Base-by-base conservation (phyloP, 2,888 invertebrate genomes). In the Busseola fusca region DNA sequence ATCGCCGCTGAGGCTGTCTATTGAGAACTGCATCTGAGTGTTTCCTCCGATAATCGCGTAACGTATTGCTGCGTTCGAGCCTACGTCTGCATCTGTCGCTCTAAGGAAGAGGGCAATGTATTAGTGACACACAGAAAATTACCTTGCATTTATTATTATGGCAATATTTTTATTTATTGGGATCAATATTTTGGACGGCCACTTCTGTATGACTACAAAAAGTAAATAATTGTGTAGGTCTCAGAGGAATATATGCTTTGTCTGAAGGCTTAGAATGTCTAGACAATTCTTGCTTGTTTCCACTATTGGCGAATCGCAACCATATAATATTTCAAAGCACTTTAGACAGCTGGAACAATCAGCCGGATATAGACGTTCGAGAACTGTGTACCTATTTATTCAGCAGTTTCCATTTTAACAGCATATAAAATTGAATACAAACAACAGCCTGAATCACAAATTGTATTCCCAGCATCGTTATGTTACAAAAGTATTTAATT, bases 11-110 rank as follows among this genome's bases (percentile, higher is more conserved):
- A 98, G 96, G 69, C 98, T 98, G 93, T 99, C 99, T 52, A 99
- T 99, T 2, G 98, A 97, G 91, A 99, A 99, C 87, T 98, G 98
- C 84, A 98, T 98, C 90, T 98, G 98, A 0, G 98, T 98, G 93
- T 99, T 99, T 37, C 99, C 99, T 14, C 99, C 98, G 83, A 99
- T 99, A 84, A 99, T 98, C 21, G 98, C 98, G 94, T 98, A 99
- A 63, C 99, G 97, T 70, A 99, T 97, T 0, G 98, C 98, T 3
- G 99, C 98, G 93, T 99, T 99, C 45, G 97, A 96, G 0, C 99
- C 99, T 66, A 98, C 97, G 92, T 99, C 99, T 0, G 98, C 97
- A 92, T 99, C 99, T 0, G 97, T 97, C 0, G 99, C 99, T 86
- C 98, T 97, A 89, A 34, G 25, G 27, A 78, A 76, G 72, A n/a